Percentiles rank a stretch among this genome's conserved stretches.
phyloP scores from a whole-genome alignment of 1,140 invertebrate genomes.

The Drosophila sproati region DNA sequence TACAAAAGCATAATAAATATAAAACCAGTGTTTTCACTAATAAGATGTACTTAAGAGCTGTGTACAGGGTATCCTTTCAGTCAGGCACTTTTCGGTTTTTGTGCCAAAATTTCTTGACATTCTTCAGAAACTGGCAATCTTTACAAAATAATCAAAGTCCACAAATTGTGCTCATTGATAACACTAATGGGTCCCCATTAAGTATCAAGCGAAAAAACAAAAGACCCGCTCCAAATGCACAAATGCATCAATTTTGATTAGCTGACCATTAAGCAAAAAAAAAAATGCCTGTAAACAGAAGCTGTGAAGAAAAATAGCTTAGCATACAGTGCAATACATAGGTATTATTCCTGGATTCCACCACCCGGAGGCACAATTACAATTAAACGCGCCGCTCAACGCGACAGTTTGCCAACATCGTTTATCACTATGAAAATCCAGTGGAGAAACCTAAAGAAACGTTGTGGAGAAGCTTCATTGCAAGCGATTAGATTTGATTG shows the following conservation, averaged over 20 bases:
- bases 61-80: too few species aligned
- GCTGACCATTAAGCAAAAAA: constrained; percentile 20
- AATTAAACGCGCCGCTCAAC: constrained; percentile 70
- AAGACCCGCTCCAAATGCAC: neutral
- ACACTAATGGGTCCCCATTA: neutral
- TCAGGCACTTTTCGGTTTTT: too few species aligned
- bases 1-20: too few species aligned
- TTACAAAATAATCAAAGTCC: too few species aligned
- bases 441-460: constrained; percentile 27
- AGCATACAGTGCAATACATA: constrained; percentile 25
- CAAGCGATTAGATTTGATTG: constrained; percentile 80
- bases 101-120: too few species aligned
- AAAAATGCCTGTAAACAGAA: neutral
- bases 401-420: constrained; percentile 50
- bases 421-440: constrained; percentile 63
- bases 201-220: neutral
- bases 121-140: too few species aligned
- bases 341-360: constrained; percentile 27
- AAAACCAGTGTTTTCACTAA: too few species aligned
- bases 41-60: too few species aligned
- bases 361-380: constrained; percentile 60
- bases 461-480: constrained; percentile 68
- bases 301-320: constrained; percentile 46
- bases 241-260: constrained; percentile 73
- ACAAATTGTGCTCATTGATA: too few species aligned